Evolutionary conservation across 2,113 vertebrate species (phyloP).

Genomic region (Brachypteracias leptosomus): DNA sequence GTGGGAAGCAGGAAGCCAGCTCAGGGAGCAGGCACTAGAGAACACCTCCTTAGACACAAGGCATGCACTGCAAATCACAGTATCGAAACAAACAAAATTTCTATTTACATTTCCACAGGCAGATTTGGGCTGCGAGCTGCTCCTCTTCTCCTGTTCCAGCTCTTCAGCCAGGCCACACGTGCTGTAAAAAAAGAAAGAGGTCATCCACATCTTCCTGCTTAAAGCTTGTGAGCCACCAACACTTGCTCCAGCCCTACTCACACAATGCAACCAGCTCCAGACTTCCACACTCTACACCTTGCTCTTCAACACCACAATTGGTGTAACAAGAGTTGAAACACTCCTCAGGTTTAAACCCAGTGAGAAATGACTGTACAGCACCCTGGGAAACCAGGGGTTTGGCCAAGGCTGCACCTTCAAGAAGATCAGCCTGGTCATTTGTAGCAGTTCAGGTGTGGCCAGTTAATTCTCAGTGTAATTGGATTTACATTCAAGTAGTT

Average conservation of each 20-base stretch:
- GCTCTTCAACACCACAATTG: not conserved
- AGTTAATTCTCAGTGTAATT: not conserved
- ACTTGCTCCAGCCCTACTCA: not conserved
- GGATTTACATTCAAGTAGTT: not conserved
- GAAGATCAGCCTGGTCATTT: accelerated
- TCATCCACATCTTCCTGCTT: not conserved
- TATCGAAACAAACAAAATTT: not conserved
- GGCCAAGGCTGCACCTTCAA: not conserved
- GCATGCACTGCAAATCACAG: not conserved
- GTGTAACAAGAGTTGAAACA: not conserved
- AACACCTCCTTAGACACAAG: not conserved
- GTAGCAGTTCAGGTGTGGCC: not conserved
- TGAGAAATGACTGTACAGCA: not conserved
- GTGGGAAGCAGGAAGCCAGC: not conserved
- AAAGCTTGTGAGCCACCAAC: not conserved
- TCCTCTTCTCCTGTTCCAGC: slow-evolving; percentile 77
- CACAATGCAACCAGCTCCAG: accelerated
- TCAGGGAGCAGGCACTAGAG: not conserved
- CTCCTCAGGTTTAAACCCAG: not conserved
- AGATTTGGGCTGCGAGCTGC: slow-evolving; percentile 78
- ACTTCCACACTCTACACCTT: not conserved
- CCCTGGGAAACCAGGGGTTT: not conserved
- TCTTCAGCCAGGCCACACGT: slow-evolving; percentile 94
- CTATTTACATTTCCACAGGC: slow-evolving; percentile 91
- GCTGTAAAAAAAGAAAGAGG: slow-evolving; percentile 67